Conservation (phyloP, 1,140 invertebrate genomes). For the Euura saliciscinereae region DNA sequence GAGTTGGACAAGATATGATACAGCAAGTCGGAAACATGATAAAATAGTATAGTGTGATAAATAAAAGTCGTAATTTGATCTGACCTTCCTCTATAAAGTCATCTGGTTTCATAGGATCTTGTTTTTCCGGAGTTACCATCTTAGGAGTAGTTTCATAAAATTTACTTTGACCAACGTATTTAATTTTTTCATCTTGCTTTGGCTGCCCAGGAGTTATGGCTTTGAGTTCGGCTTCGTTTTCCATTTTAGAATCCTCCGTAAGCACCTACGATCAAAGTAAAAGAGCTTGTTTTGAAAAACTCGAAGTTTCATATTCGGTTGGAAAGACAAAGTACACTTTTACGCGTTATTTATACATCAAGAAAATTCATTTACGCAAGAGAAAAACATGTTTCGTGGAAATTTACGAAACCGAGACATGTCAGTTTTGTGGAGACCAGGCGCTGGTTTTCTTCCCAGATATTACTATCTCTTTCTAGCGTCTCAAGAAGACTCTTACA, state of each 20-base stretch:
- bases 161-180: constrained; percentile 56
- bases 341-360: neutral
- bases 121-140: constrained; percentile 68
- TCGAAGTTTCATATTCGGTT: neutral
- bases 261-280: constrained; percentile 40
- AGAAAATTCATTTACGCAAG: too few species aligned
- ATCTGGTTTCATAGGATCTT: constrained; percentile 77
- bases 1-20: neutral
- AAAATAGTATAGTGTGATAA: neutral
- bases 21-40: neutral
- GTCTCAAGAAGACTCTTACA: too few species aligned
- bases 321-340: neutral
- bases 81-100: constrained; percentile 74
- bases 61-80: constrained; percentile 11
- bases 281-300: neutral
- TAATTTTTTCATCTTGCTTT: constrained; percentile 35
- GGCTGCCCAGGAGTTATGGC: constrained; percentile 29
- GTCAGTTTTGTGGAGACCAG: too few species aligned
- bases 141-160: constrained; percentile 52
- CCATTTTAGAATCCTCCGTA: constrained; percentile 58
- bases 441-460: too few species aligned
- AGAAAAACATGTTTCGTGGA: too few species aligned
- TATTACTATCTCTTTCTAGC: too few species aligned
- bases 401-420: too few species aligned
- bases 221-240: constrained; percentile 40